These are phyloP conservation scores for Saguinus imperator DNA, from an alignment of 2,113 vertebrate genomes.

Conservation along the genomic window DNA sequence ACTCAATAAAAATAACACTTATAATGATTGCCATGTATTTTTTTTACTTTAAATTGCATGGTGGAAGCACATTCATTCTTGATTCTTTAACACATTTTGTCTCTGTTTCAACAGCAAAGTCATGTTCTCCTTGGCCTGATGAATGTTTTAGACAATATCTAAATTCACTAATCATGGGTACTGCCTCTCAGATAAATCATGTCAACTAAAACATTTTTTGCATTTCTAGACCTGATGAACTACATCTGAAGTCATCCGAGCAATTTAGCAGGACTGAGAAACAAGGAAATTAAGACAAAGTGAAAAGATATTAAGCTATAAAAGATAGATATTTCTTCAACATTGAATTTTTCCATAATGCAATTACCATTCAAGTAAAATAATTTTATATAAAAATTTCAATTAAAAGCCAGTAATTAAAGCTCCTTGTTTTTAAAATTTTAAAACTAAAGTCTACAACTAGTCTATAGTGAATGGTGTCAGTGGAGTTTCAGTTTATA, in stretches of 20 bases:
- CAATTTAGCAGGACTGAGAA: constrained; percentile 8
- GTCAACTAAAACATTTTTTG: background rate
- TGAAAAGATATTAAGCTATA: background rate
- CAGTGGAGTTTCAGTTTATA: background rate
- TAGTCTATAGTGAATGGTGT: background rate
- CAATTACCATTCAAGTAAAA: background rate
- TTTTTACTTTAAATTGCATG: background rate
- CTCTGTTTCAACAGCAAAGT: background rate
- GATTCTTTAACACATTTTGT: background rate
- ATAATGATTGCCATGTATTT: background rate
- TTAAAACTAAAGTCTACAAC: background rate
- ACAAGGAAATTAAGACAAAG: constrained; percentile 30
- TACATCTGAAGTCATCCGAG: background rate
- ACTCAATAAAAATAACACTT: background rate
- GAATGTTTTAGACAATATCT: background rate
- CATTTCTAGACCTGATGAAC: background rate
- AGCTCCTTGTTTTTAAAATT: background rate
- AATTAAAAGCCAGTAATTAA: constrained; percentile 1
- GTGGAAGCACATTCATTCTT: background rate
- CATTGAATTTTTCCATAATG: background rate
- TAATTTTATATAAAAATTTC: background rate
- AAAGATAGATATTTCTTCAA: background rate
- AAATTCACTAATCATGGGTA: background rate
- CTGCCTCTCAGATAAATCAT: constrained; percentile 26
- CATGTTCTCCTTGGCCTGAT: background rate